Evolutionary conservation across 2,113 vertebrate species (phyloP).

Genomic region (Propithecus coquereli): DNA sequence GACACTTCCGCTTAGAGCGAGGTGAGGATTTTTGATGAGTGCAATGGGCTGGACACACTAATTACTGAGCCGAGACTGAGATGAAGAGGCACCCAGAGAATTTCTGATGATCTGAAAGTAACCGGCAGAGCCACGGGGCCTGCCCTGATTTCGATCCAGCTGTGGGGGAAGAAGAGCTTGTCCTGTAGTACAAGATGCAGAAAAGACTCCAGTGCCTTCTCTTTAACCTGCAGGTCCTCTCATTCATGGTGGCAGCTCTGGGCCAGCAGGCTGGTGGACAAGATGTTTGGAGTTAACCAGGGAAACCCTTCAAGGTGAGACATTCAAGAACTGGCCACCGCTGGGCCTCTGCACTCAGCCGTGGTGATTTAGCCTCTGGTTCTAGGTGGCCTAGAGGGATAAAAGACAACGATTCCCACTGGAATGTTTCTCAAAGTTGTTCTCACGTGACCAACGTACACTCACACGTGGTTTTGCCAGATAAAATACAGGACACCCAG

Average conservation of each 20-base stretch:
- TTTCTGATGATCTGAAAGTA: not conserved
- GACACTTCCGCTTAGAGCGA: no score
- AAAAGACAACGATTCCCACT: not conserved
- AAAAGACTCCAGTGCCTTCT: not conserved
- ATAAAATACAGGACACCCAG: not conserved
- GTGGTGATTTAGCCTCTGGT: not conserved
- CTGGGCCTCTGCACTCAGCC: not conserved
- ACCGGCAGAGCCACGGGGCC: not conserved
- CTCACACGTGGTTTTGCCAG: not conserved
- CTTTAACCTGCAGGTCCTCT: accelerated
- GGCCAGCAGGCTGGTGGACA: not conserved
- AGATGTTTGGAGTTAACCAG: not conserved
- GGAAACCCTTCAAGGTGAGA: not conserved
- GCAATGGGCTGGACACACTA: accelerated
- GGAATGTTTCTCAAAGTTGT: not conserved
- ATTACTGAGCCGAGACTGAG: not conserved
- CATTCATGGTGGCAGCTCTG: no score
- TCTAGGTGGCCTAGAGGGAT: not conserved
- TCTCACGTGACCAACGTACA: not conserved
- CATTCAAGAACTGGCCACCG: not conserved
- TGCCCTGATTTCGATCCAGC: not conserved
- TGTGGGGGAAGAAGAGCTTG: not conserved
- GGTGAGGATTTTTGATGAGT: no score
- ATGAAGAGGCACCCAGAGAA: not conserved
- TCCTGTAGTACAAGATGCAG: accelerated